A percentile compares a stretch with the other conserved stretches of the same genome.
Conservation (phyloP, 2,113 vertebrate species). For the Barbus barbus region DNA sequence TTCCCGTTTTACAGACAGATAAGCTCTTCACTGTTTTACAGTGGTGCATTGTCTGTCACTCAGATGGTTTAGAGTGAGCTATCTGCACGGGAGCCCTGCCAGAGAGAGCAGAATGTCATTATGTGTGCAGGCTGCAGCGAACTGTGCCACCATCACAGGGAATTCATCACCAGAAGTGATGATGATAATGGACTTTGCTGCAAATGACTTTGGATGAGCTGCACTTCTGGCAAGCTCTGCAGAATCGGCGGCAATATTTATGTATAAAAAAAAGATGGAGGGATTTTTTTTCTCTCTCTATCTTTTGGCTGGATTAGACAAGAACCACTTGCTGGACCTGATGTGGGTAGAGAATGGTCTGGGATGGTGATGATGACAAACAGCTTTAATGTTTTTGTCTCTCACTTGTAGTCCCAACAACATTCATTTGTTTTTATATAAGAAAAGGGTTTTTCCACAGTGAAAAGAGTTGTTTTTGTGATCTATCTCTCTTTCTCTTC, state of each 20-base stretch:
- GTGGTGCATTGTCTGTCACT: constrained; percentile 65
- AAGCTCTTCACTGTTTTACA: constrained; percentile 45
- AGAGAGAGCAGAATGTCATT: constrained; percentile 93
- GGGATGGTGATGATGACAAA: neutral
- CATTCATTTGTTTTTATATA: neutral
- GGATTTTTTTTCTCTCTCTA: neutral
- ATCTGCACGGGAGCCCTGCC: constrained; percentile 76
- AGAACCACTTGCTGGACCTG: neutral
- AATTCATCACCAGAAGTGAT: constrained; percentile 74
- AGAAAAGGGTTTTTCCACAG: neutral
- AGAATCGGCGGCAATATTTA: constrained; percentile 69
- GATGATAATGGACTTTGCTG: constrained; percentile 86
- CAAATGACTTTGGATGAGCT: constrained; percentile 86
- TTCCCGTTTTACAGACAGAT: constrained; percentile 43
- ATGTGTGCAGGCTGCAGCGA: constrained; percentile 79
- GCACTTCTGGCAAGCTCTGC: constrained; percentile 74
- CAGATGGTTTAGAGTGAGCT: constrained; percentile 76
- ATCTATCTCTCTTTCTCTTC: neutral
- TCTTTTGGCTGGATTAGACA: constrained; percentile 4
- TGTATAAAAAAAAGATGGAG: constrained; percentile 55
- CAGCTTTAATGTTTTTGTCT: constrained; percentile 8
- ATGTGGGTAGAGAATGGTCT: neutral
- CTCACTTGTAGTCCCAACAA: neutral
- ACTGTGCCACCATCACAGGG: constrained; percentile 74
- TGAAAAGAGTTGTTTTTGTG: neutral